These are phyloP conservation scores for Spizella passerina DNA, from an alignment of 2,797 vertebrate genomes.

Conservation along the genomic window DNA sequence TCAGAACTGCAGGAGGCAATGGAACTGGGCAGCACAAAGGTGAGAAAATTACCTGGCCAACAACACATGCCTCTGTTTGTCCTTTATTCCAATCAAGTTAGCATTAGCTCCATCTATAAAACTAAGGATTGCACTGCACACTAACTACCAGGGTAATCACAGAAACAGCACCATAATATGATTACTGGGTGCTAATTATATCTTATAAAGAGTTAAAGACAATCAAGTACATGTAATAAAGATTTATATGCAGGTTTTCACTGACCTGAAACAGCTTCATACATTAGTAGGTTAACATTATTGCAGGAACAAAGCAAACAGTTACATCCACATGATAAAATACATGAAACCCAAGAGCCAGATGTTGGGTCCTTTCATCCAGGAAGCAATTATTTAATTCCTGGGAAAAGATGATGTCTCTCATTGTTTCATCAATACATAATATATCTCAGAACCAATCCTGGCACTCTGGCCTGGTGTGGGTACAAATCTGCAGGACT, in stretches of 20 bases:
- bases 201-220: conserved; percentile 43
- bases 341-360: neutral
- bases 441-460: neutral
- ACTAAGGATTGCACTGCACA: conserved; percentile 8
- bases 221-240: conserved; percentile 28
- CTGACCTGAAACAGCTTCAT: conserved; percentile 29
- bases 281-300: neutral
- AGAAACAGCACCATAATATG: neutral
- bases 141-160: conserved; percentile 2
- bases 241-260: conserved; percentile 32
- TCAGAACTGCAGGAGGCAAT: neutral
- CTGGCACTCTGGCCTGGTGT: neutral
- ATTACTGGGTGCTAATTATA: conserved; percentile 27
- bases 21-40: neutral
- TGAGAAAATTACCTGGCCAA: neutral
- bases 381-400: conserved; percentile 22
- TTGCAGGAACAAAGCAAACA: conserved; percentile 37
- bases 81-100: conserved; percentile 26
- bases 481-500: neutral
- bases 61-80: neutral
- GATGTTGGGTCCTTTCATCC: conserved; percentile 15
- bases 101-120: conserved; percentile 40
- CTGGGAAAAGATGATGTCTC: neutral
- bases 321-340: conserved; percentile 9
- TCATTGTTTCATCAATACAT: neutral